Percentiles rank a stretch among this genome's conserved stretches.
These are phyloP conservation scores for Camponotus pennsylvanicus DNA, from an alignment of 1,140 invertebrate species.

Conservation along the genomic window DNA sequence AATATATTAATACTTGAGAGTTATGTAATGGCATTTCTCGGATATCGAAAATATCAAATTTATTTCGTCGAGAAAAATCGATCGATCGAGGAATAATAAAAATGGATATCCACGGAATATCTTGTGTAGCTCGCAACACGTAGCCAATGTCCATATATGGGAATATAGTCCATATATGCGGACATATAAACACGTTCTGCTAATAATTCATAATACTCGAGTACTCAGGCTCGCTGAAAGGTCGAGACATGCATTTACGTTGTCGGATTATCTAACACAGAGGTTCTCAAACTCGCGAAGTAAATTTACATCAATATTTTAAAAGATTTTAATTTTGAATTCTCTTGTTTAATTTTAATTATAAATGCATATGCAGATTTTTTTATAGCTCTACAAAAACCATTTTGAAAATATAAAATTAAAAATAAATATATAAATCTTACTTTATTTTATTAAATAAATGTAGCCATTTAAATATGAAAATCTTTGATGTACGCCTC, in stretches of 20 bases:
- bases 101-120: neutral
- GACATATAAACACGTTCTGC: neutral
- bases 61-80: neutral
- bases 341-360: neutral
- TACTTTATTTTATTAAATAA: neutral
- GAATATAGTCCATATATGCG: neutral
- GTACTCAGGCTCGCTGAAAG: neutral
- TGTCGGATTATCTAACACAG: neutral
- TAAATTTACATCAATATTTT: conserved; percentile 1
- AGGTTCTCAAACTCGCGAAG: conserved; percentile 1
- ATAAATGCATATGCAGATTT: neutral
- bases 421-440: neutral
- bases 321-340: neutral
- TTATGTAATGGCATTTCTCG: neutral
- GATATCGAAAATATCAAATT: neutral
- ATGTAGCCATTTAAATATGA: neutral
- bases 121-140: neutral
- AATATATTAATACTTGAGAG: neutral
- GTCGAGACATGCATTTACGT: conserved; percentile 16
- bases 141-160: neutral
- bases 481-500: neutral
- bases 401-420: too few species aligned
- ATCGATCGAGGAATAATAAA: neutral
- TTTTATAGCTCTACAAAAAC: too few species aligned
- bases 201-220: conserved; percentile 34